Percentiles rank a stretch among this genome's conserved stretches.
These are phyloP conservation scores for Sanderia malayensis DNA, from an alignment of 30 jellyfish, hydroid and myxozoan genomes.

Conservation along the genomic window DNA sequence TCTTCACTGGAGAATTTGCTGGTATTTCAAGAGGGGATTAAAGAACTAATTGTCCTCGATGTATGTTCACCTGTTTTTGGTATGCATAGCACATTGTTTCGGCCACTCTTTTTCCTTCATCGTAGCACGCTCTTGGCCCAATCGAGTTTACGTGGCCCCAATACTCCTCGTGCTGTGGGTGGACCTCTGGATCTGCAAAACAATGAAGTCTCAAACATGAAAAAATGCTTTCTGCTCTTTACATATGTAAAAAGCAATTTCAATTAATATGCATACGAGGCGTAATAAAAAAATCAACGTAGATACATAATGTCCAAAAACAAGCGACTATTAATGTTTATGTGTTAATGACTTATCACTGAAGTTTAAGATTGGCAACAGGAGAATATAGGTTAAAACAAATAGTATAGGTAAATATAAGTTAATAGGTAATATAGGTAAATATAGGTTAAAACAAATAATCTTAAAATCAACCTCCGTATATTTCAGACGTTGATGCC, in stretches of 20 bases:
- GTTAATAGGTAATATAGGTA: too few species aligned
- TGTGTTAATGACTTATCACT: too few species aligned
- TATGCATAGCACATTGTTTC: constrained; percentile 98
- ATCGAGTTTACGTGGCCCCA: constrained; percentile 99
- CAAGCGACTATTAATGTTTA: too few species aligned
- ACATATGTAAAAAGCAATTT: too few species aligned
- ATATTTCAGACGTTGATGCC: constrained; percentile 98
- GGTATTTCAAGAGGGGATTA: neutral
- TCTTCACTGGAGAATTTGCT: too few species aligned
- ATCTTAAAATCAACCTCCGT: constrained; percentile 75
- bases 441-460: neutral
- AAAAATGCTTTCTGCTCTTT: too few species aligned
- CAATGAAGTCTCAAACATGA: neutral
- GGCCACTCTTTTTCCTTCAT: constrained; percentile 98
- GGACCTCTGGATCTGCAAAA: constrained; percentile 93
- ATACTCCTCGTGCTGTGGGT: constrained; percentile 97
- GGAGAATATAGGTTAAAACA: too few species aligned
- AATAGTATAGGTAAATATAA: too few species aligned
- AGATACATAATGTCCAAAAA: too few species aligned
- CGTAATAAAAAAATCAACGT: too few species aligned
- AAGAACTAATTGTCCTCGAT: neutral
- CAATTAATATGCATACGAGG: too few species aligned
- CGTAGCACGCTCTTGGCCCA: constrained; percentile 99
- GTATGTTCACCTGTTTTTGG: constrained; percentile 69
- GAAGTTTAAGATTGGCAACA: too few species aligned